These are phyloP conservation scores for Pavo muticus DNA, from an alignment of 2,113 vertebrate species.

Conservation along the genomic window DNA sequence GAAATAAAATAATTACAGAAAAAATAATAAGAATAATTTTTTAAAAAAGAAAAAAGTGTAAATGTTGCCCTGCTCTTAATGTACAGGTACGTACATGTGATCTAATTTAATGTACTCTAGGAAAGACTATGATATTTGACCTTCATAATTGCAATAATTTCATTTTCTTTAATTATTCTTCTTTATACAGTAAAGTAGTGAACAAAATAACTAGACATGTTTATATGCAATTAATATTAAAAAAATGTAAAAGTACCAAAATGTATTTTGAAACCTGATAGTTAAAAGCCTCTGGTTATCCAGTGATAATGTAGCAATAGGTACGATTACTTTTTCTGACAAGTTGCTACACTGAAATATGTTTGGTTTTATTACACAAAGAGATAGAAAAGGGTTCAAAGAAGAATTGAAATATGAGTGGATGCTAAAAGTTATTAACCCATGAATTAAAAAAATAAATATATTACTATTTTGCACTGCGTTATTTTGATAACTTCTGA, in stretches of 20 bases:
- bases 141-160: accelerated
- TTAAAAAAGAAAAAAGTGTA: not conserved
- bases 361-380: not conserved
- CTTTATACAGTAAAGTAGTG: not conserved
- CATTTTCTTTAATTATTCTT: not conserved
- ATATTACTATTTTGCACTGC: not conserved
- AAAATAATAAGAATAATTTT: not conserved
- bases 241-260: not conserved
- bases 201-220: not conserved
- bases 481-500: not conserved
- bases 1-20: not conserved
- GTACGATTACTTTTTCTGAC: not conserved
- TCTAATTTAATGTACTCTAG: not conserved
- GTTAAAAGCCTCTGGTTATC: not conserved
- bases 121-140: not conserved
- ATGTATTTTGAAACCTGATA: not conserved
- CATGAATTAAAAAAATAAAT: not conserved
- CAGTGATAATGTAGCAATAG: not conserved
- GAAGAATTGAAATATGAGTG: not conserved
- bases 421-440: not conserved
- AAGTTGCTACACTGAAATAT: not conserved
- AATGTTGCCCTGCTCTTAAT: not conserved
- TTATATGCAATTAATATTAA: not conserved
- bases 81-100: not conserved
- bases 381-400: not conserved